These are phyloP conservation scores for Formica selysi DNA, from an alignment of 1,140 invertebrate genomes.

Conservation along the genomic window DNA sequence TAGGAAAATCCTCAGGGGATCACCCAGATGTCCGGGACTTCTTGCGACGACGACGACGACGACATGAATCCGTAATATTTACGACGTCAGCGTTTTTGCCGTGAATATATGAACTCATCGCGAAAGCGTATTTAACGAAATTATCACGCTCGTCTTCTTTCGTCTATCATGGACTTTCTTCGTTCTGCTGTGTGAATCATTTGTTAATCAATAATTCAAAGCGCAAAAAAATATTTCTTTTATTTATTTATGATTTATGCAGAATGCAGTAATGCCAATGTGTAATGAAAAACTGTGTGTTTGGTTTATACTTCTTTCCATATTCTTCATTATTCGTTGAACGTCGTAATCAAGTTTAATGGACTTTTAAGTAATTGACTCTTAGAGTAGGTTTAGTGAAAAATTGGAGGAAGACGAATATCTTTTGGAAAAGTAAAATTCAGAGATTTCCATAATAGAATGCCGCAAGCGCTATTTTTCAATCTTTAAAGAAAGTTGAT, in stretches of 20 bases:
- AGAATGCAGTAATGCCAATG: neutral
- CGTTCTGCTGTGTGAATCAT: neutral
- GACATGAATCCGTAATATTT: conserved; percentile 64
- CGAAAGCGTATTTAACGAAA: conserved; percentile 27
- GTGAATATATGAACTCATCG: conserved; percentile 53
- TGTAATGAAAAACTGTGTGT: conserved; percentile 12
- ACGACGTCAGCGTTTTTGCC: conserved; percentile 34
- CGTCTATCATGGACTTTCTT: neutral
- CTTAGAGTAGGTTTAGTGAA: neutral
- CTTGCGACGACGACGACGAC: conserved; percentile 46
- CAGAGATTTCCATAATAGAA: neutral
- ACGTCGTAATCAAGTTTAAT: conserved; percentile 36
- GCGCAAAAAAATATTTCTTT: neutral
- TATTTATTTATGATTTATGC: neutral
- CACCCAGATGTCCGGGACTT: conserved; percentile 58
- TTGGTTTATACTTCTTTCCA: conserved; percentile 19
- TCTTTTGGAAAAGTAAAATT: conserved; percentile 14
- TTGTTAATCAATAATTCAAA: neutral
- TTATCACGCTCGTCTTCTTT: neutral
- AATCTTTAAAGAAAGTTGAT: neutral
- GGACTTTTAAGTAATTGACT: neutral
- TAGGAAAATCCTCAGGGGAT: conserved; percentile 61
- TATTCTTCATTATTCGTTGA: neutral
- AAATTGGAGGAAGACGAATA: conserved; percentile 1
- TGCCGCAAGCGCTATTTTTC: neutral